A percentile compares a stretch with the other conserved stretches of the same genome.
Conservation (phyloP, 1,140 invertebrate species). For the Orussus abietinus region DNA sequence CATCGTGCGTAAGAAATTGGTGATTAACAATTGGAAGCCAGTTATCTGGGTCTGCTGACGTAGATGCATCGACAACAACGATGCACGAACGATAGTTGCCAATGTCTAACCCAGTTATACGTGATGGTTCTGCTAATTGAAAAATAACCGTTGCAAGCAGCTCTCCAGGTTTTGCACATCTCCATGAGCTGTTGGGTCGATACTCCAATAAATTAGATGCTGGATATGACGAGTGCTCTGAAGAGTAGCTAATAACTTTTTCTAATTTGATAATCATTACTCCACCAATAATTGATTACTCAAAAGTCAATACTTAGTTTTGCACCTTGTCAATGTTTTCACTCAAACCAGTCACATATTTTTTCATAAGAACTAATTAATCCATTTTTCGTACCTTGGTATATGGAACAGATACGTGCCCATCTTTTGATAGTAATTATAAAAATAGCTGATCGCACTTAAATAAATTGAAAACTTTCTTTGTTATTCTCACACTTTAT, state of each 20-base stretch:
- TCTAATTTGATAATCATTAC: slow-evolving; percentile 47
- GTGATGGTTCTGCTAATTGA: slow-evolving; percentile 35
- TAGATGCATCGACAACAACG: slow-evolving; percentile 42
- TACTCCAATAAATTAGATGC: slow-evolving; percentile 39
- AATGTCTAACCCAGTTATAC: slow-evolving; percentile 45
- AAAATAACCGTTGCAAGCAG: slow-evolving; percentile 40
- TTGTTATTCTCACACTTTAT: too few species aligned
- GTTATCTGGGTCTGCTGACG: slow-evolving; percentile 36
- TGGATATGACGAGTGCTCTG: slow-evolving; percentile 42
- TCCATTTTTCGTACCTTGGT: too few species aligned
- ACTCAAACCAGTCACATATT: too few species aligned
- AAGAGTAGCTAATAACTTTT: slow-evolving; percentile 44
- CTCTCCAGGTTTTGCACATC: slow-evolving; percentile 45
- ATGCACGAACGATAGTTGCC: slow-evolving; percentile 46
- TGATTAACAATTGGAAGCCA: slow-evolving; percentile 45
- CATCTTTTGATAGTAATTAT: too few species aligned
- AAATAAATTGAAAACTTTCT: too few species aligned
- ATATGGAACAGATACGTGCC: too few species aligned
- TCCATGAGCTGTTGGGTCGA: slow-evolving; percentile 35
- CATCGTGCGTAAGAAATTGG: slow-evolving; percentile 44
- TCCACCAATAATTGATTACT: too few species aligned
- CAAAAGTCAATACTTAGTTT: too few species aligned
- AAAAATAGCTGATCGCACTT: too few species aligned
- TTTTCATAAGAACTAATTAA: too few species aligned
- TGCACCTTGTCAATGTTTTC: too few species aligned